phyloP scores from a whole-genome alignment of 2,113 vertebrate species.

The Galbula dea region DNA sequence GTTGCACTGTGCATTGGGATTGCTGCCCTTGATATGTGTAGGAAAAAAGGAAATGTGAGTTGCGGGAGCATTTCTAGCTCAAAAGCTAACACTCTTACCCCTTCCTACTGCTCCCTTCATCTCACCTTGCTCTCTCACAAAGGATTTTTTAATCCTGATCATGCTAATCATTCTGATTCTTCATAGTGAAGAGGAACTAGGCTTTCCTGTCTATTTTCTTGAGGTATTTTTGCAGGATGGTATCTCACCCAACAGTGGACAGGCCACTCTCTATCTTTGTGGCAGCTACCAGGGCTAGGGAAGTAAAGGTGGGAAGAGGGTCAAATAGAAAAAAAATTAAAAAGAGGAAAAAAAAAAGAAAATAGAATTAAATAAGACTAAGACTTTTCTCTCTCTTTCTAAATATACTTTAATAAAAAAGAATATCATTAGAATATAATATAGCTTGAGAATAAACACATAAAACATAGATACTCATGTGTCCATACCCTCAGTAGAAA shows the following conservation, averaged over 20 bases:
- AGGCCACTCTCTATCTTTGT: fast-evolving
- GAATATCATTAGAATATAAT: background rate
- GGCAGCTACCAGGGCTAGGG: background rate
- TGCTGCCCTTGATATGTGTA: conserved; percentile 34
- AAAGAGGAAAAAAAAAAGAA: fast-evolving
- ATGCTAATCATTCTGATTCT: background rate
- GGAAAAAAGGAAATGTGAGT: conserved; percentile 40
- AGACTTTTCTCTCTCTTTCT: background rate
- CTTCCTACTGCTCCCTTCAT: background rate
- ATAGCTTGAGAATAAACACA: background rate
- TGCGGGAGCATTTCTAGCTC: conserved; percentile 42
- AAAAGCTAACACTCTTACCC: background rate
- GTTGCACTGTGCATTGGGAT: conserved; percentile 43
- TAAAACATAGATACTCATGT: background rate
- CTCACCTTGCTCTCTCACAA: conserved; percentile 31
- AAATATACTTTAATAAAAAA: background rate
- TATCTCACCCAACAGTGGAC: background rate
- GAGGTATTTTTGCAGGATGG: background rate
- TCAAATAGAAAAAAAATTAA: background rate
- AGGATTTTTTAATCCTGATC: background rate
- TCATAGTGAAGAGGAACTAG: background rate
- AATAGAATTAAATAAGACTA: background rate
- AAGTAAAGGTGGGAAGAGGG: background rate
- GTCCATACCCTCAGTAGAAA: background rate
- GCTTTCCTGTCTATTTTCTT: background rate